These are phyloP conservation scores for Crepidodera aurea DNA, from an alignment of 2,888 invertebrate species.

Conservation along the genomic window DNA sequence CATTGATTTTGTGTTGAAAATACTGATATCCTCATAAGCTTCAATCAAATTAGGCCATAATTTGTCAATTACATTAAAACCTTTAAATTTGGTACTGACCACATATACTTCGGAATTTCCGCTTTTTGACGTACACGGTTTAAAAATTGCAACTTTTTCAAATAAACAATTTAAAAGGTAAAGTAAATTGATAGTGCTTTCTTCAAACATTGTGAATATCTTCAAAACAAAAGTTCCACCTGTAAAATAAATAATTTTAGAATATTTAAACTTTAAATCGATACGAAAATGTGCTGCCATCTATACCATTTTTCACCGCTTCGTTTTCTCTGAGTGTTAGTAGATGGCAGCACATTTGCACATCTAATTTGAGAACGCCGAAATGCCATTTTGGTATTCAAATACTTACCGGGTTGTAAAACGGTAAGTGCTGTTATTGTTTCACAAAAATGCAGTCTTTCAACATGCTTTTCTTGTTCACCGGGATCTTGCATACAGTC, in stretches of 20 bases:
- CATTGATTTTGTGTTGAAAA: constrained; percentile 60
- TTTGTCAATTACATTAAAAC: constrained; percentile 51
- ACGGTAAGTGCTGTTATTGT: constrained; percentile 77
- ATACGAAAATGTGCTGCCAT: no score
- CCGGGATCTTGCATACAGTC: constrained; percentile 87
- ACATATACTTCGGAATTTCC: constrained; percentile 96
- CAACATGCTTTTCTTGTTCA: constrained; percentile 84
- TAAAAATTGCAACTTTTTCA: constrained; percentile 76
- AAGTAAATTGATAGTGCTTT: constrained; percentile 78
- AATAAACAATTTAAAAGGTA: constrained; percentile 83
- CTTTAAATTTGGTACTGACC: constrained; percentile 73
- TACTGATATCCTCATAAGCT: constrained; percentile 15
- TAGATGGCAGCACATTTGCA: no score
- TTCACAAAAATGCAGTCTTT: constrained; percentile 85
- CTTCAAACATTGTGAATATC: constrained; percentile 90
- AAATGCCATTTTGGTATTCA: no score
- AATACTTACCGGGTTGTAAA: constrained; percentile 63
- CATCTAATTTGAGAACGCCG: no score
- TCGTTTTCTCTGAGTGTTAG: no score
- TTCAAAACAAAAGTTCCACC: constrained; percentile 86
- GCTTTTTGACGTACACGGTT: constrained; percentile 91
- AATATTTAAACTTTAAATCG: not conserved
- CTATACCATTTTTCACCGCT: no score
- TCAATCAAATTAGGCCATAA: constrained; percentile 54
- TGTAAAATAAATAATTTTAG: constrained; percentile 53